Percentiles rank a stretch among this genome's conserved stretches.
Conservation (phyloP, 2,888 invertebrate species). For the Scaptodrosophila latifasciaeformis region DNA sequence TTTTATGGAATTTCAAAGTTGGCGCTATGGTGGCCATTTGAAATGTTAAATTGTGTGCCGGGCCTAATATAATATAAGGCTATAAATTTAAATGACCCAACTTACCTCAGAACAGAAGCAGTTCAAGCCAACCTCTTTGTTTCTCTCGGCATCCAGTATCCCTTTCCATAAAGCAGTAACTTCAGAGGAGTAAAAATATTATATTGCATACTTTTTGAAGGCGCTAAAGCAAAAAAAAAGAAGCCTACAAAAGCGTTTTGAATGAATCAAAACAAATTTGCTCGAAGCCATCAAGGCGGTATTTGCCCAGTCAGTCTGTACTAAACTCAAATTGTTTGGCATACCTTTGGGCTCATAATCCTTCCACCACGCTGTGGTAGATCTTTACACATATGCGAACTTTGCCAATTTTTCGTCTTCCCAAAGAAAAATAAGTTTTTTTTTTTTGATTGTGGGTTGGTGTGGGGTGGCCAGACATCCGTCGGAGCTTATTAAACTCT, state of each 20-base stretch:
- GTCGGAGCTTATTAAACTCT: constrained; percentile 45
- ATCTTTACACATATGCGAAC: no score
- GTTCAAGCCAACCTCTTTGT: constrained; percentile 18
- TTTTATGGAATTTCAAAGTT: constrained; percentile 34
- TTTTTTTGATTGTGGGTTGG: no score
- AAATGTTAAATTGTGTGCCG: constrained; percentile 37
- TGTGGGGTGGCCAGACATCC: neutral
- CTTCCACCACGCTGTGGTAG: no score
- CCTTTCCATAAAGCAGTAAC: neutral
- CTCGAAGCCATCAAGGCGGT: constrained; percentile 42
- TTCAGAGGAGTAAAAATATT: constrained; percentile 25
- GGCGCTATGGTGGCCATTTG: constrained; percentile 25
- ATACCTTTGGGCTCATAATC: no score
- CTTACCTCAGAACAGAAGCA: constrained; percentile 9
- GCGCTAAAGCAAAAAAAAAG: no score
- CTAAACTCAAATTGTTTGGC: no score
- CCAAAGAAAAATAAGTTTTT: no score
- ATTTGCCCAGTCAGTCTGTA: no score
- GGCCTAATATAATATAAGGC: constrained; percentile 16
- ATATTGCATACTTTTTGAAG: constrained; percentile 43
- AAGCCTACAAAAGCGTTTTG: no score
- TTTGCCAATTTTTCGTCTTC: no score
- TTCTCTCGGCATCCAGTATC: neutral
- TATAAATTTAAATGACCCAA: constrained; percentile 29
- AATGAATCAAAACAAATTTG: constrained; percentile 45